Conservation (phyloP, 2,797 vertebrate species). For the Orientallactaga sibirica region DNA sequence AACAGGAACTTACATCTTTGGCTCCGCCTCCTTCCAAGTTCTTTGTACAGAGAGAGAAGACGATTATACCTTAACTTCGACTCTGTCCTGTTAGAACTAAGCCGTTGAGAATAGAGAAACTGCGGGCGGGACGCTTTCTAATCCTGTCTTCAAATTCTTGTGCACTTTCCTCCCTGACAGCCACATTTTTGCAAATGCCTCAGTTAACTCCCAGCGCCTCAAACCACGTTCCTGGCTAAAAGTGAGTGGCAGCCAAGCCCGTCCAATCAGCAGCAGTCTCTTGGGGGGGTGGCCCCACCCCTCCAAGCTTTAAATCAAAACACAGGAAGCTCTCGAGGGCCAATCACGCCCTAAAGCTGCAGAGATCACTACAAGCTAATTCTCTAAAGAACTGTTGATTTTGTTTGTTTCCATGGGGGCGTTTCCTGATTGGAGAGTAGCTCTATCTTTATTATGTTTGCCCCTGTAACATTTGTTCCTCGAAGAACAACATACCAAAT, state of each 20-base stretch:
- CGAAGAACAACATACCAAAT: constrained; percentile 34
- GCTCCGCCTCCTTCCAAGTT: constrained; percentile 74
- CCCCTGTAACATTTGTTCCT: neutral
- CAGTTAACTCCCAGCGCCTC: constrained; percentile 62
- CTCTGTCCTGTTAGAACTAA: constrained; percentile 60
- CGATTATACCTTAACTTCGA: constrained; percentile 74
- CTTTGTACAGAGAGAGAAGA: constrained; percentile 60
- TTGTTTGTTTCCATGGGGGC: neutral
- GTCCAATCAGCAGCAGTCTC: constrained; percentile 67
- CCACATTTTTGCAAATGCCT: constrained; percentile 66
- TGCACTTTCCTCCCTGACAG: constrained; percentile 77
- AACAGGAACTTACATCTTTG: constrained; percentile 85
- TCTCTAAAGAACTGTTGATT: neutral
- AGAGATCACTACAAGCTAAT: constrained; percentile 46
- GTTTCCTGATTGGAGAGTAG: neutral
- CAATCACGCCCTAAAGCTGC: constrained; percentile 85
- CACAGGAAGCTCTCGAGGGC: constrained; percentile 90
- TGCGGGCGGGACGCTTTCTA: neutral
- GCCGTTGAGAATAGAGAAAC: neutral
- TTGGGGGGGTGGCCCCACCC: constrained; percentile 38
- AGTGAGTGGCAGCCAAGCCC: constrained; percentile 36
- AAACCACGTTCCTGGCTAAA: constrained; percentile 69
- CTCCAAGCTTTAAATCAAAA: constrained; percentile 90
- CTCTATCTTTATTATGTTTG: constrained; percentile 4
- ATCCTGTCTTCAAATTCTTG: constrained; percentile 30